Evolutionary conservation across 1,140 invertebrate species (phyloP), one percentile per base, ranked within the genome.

Genomic region (Drosophila pseudoobscura): DNA sequence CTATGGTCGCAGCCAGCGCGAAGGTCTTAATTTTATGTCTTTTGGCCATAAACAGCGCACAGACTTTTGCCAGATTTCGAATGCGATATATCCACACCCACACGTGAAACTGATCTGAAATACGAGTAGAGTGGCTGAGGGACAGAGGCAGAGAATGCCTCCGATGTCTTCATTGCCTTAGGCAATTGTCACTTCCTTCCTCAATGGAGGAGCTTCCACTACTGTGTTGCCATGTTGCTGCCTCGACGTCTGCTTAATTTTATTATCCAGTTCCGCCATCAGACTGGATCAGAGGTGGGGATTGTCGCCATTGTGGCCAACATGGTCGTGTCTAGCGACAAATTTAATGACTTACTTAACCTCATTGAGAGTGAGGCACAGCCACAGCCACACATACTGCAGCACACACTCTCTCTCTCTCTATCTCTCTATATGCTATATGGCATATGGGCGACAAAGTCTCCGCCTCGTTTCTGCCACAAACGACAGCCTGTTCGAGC

Each of bases 331-430:
- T 88, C 83, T 87, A 87, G 83, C 83, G 83, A 87, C 83, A 88
- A 87, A 84, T 88, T 88, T 88, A 88, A 88, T 88, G 83, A 84
- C 84, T 88, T 89, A 88, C 83, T 89, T 84, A 88, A 80, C 79
- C 83, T 49, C 84, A 76, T 79, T 83, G 83, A 57, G 68, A 58
- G 57, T 60, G 50, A 43, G 53, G 66, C 56, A 83, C 52, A 54
- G 31, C 26, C 29, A 66, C 31, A 44, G 20, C 20, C 20, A 20
- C 31, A 44, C 24, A 72, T 50, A 63, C 69, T 78, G 55, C 20
- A 55, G 55, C 11, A 46, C 24, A 58, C 7, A 13, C 31, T 45
- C 24, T 43, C 22, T 13, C 35, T 13, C 35, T 11, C 35, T 39
- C 35, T 39, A 4, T 39, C 15, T 50, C 0, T 26, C 8, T 55